Evolutionary conservation across 2,797 vertebrate genomes (phyloP).

Genomic region (Toxotes lorentzi): DNA sequence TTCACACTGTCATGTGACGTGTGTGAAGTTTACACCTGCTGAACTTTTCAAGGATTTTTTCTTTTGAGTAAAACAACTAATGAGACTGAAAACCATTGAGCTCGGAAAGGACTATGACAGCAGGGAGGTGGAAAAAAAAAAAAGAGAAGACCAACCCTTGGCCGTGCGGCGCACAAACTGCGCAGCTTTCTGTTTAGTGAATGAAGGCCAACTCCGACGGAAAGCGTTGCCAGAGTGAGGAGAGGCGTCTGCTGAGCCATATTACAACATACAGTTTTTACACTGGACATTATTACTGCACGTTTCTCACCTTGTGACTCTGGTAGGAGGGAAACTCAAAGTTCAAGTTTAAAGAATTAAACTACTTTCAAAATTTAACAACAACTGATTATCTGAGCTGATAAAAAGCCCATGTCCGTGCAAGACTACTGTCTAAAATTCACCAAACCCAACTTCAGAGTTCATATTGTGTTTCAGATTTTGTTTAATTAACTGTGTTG

Average conservation of each 20-base stretch:
- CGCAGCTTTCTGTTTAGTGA: conserved; percentile 77
- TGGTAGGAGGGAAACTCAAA: background rate
- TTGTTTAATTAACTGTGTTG: background rate
- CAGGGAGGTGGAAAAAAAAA: conserved; percentile 24
- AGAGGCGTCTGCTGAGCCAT: conserved; percentile 74
- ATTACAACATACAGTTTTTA: conserved; percentile 59
- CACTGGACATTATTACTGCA: conserved; percentile 37
- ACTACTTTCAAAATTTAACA: background rate
- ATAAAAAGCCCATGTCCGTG: background rate
- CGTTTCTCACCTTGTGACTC: background rate
- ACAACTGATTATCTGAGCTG: background rate
- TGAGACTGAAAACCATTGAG: conserved; percentile 62
- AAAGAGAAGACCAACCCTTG: conserved; percentile 74
- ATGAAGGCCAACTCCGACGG: conserved; percentile 75
- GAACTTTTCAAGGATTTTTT: background rate
- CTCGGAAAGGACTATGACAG: conserved; percentile 41
- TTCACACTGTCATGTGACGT: background rate
- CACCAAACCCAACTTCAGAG: background rate
- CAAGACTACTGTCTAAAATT: background rate
- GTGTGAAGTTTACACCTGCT: background rate
- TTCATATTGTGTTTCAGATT: background rate
- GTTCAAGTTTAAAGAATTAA: background rate
- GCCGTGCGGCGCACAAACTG: conserved; percentile 76
- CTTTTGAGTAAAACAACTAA: background rate
- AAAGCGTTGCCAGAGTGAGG: conserved; percentile 68